Base-by-base conservation (phyloP, 2,888 invertebrate genomes). In the Tetanocera ferruginea region DNA sequence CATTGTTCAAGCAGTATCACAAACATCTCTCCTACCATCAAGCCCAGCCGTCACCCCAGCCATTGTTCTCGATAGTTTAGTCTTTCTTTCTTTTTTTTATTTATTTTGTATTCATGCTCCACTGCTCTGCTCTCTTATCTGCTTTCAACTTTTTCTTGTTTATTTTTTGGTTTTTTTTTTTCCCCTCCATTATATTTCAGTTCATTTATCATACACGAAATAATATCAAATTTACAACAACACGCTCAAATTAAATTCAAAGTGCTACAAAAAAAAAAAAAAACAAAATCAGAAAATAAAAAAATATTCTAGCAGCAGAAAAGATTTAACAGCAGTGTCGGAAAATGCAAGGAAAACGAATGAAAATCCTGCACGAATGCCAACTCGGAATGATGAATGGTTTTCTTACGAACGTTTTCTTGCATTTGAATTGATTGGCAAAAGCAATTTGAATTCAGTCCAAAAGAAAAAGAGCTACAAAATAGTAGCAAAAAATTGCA, bases 121-220 rank as follows among this genome's bases (percentile, higher is more conserved):
- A 19, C 5, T 19, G 23, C 55, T 55, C 23, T 1, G n/a, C 55
- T 55, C 9, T 55, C 55, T 55, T 55, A 55, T 55, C 55, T 55
- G 55, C 55, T 55, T 8, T 14, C 55, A 55, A n/a, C 17, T 31
- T 28, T 64, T 64, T 64, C 23, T 64, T 31, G 23, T 31, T 55
- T 55, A 55, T 55, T 19, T 55, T 55, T 19, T 55, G n/a, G 6
- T 49, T 14, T 49, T 6, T 49, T 57, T 23, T 14, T 64, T 28
- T 64, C 31, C 34, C n/a, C 2, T 62, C 14, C 28, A 28, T 64
- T 17, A 8, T 31, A 11, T 17, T 64, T 9, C 25, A 69, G 25
- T 69, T 69, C 69, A 69, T 69, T 69, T 69, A 49, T 69, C 43
- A 69, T 69, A 51, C 51, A 34, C 25, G 51, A 69, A 69, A 69